Percentiles rank a stretch among this genome's conserved stretches.
Evolutionary conservation across 2,113 vertebrate genomes (phyloP).

Genomic region (Herpailurus yagouaroundi): DNA sequence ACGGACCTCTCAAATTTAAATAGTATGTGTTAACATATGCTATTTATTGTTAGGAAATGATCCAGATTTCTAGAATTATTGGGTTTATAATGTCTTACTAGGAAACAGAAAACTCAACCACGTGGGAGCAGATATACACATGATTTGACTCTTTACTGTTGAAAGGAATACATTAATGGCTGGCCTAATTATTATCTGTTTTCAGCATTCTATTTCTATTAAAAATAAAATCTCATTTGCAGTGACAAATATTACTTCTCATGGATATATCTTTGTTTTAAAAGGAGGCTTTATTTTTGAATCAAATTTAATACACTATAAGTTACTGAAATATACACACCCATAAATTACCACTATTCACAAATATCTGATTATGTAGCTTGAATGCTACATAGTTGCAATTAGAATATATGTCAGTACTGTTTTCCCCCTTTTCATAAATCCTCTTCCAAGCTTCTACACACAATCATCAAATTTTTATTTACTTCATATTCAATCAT

Average conservation of each 20-base stretch:
- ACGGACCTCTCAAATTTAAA: not conserved
- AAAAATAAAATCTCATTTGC: conserved; percentile 26
- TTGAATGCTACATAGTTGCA: not conserved
- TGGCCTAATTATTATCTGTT: not conserved
- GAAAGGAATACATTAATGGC: conserved; percentile 11
- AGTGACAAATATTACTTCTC: not conserved
- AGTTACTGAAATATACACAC: conserved; percentile 8
- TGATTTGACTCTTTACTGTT: not conserved
- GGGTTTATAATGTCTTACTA: not conserved
- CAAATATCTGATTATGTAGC: not conserved
- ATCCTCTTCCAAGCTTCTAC: not conserved
- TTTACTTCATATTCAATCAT: not conserved
- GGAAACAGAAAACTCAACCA: not conserved
- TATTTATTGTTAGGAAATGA: not conserved
- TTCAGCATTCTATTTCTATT: not conserved
- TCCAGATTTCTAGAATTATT: not conserved
- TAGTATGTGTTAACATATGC: not conserved
- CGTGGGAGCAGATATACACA: not conserved
- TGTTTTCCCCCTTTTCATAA: not conserved
- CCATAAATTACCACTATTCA: not conserved
- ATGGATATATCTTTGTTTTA: not conserved
- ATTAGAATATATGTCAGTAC: not conserved
- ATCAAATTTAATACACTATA: conserved; percentile 31
- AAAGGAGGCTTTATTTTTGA: conserved; percentile 41
- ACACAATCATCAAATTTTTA: not conserved